A percentile compares a stretch with the other conserved stretches of the same genome.
Evolutionary conservation across 2,888 invertebrate genomes (phyloP).

Genomic region (Erannis defoliaria): DNA sequence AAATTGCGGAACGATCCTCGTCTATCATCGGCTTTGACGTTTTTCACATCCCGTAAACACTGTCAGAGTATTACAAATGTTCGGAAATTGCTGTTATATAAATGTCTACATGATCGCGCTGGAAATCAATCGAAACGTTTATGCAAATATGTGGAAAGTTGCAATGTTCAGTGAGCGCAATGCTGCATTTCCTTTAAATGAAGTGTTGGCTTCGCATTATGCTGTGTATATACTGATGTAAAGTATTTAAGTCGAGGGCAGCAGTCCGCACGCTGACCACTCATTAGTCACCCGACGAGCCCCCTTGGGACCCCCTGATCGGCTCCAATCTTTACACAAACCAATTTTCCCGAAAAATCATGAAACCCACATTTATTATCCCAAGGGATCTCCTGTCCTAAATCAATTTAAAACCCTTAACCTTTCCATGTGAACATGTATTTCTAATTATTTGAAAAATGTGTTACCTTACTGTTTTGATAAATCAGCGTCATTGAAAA

Average conservation of each 20-base stretch:
- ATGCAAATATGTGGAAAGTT: conserved; percentile 40
- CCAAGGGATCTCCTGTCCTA: conserved; percentile 34
- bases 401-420: conserved; percentile 44
- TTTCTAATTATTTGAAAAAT: background rate
- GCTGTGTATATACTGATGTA: conserved; percentile 46
- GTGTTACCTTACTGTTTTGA: background rate
- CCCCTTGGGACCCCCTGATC: conserved; percentile 62
- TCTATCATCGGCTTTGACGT: conserved; percentile 69
- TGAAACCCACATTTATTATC: conserved; percentile 53
- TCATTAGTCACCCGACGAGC: conserved; percentile 64
- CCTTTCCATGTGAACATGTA: background rate
- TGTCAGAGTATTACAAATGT: conserved; percentile 63
- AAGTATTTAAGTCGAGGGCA: conserved; percentile 54
- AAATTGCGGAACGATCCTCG: conserved; percentile 65
- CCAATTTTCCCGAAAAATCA: conserved; percentile 61
- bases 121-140: conserved; percentile 44
- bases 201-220: conserved; percentile 24
- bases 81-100: conserved; percentile 61
- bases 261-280: conserved; percentile 66
- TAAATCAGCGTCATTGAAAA: background rate
- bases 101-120: conserved; percentile 40
- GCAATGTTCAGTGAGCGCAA: conserved; percentile 16
- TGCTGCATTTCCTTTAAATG: conserved; percentile 27
- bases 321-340: conserved; percentile 55
- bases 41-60: conserved; percentile 64